Percentiles rank a stretch among this genome's conserved stretches.
These are phyloP conservation scores for Oreochromis mossambicus DNA, from an alignment of 2,797 vertebrate species.

Conservation along the genomic window DNA sequence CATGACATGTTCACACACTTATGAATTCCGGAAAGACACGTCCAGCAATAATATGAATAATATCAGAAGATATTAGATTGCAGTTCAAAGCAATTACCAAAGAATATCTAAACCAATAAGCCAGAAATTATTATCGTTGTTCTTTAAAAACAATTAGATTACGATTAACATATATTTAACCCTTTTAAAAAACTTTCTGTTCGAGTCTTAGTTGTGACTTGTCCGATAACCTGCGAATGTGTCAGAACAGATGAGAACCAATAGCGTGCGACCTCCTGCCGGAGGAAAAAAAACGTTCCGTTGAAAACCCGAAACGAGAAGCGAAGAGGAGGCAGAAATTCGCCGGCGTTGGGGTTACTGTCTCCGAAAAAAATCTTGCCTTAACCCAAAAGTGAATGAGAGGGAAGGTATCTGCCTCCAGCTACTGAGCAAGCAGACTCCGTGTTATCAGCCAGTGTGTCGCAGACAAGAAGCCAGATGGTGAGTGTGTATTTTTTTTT, in stretches of 20 bases:
- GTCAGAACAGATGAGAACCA: conserved; percentile 51
- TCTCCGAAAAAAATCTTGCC: background rate
- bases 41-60: background rate
- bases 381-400: conserved; percentile 14
- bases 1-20: background rate
- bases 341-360: conserved; percentile 28
- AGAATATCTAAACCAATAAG: background rate
- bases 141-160: background rate
- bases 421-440: conserved; percentile 13
- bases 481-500: conserved; percentile 60
- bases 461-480: conserved; percentile 71
- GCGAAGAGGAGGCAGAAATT: conserved; percentile 20
- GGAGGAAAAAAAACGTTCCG: conserved; percentile 20
- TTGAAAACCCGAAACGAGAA: conserved; percentile 59
- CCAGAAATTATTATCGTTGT: background rate
- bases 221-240: conserved; percentile 36
- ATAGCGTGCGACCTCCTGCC: conserved; percentile 69
- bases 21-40: background rate
- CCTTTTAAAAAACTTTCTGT: background rate
- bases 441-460: conserved; percentile 22
- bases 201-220: background rate
- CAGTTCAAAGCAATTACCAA: background rate
- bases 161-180: background rate
- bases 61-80: background rate
- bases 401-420: background rate